Conservation (phyloP, 2,888 invertebrate genomes). For the Nemoura dubitans region DNA sequence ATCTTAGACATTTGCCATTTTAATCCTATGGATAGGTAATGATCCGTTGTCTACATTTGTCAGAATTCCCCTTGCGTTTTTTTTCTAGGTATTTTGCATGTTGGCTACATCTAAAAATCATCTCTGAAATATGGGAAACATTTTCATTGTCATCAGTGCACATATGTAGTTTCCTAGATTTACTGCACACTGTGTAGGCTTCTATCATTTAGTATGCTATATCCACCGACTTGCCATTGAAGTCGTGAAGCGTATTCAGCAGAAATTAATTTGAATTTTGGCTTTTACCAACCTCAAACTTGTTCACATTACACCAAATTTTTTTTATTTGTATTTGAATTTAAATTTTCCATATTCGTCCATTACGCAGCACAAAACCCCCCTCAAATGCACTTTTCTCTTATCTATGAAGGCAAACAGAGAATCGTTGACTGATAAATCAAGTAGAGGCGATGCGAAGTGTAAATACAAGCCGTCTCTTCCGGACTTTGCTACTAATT, state of each 20-base stretch:
- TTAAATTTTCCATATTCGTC: background rate
- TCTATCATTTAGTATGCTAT: background rate
- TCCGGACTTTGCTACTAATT: background rate
- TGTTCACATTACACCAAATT: slow-evolving; percentile 13
- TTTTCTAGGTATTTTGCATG: too few relatives aligned
- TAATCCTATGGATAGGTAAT: too few relatives aligned
- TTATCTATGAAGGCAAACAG: background rate
- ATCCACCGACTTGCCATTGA: slow-evolving; percentile 23
- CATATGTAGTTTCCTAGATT: too few relatives aligned
- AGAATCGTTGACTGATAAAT: background rate
- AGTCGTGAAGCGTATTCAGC: background rate
- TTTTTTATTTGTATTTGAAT: slow-evolving; percentile 34
- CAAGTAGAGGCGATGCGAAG: background rate
- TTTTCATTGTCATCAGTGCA: too few relatives aligned
- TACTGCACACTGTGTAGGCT: too few relatives aligned
- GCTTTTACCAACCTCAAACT: background rate
- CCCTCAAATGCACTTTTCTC: background rate
- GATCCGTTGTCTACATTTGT: too few relatives aligned
- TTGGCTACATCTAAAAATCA: too few relatives aligned
- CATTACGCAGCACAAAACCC: background rate
- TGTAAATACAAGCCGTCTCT: background rate
- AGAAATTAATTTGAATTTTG: background rate
- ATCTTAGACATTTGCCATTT: too few relatives aligned
- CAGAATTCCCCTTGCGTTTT: too few relatives aligned
- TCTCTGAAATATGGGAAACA: too few relatives aligned